Percentiles rank a stretch among this genome's conserved stretches.
phyloP scores from a whole-genome alignment of 2,888 invertebrate species.

The Acanthopleura granulata region DNA sequence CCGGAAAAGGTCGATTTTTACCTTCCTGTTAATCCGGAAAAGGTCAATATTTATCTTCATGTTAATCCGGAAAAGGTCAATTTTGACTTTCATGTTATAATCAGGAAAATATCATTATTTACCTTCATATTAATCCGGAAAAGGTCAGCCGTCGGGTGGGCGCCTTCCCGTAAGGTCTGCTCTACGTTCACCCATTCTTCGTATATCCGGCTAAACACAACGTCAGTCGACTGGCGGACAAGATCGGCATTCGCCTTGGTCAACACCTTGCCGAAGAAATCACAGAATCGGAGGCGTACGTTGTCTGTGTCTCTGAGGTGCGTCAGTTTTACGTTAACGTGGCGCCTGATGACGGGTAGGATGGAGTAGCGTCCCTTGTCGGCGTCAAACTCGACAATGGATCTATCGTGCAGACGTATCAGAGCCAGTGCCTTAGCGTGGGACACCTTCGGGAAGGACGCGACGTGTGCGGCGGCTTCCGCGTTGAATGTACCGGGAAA shows the following conservation, averaged over 20 bases:
- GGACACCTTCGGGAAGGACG: background rate
- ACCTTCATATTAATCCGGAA: background rate
- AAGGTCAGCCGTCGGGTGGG: background rate
- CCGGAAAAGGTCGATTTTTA: background rate
- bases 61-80: background rate
- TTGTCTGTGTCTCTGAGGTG: constrained; percentile 1
- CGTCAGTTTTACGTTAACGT: background rate
- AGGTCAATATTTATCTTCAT: background rate
- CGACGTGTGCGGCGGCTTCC: background rate
- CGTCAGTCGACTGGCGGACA: background rate
- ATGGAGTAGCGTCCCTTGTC: background rate
- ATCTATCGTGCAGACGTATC: background rate
- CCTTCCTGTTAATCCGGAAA: background rate
- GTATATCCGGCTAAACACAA: background rate
- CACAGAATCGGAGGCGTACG: background rate
- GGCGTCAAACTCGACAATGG: background rate
- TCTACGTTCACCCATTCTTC: constrained; percentile 6
- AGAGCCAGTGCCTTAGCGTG: background rate
- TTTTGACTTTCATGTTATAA: too few species aligned
- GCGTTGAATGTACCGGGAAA: background rate
- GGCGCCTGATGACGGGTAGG: background rate
- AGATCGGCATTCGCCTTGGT: background rate
- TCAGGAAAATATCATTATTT: too few species aligned
- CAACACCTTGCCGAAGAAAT: background rate
- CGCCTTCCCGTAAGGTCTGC: background rate